phyloP scores from a whole-genome alignment of 2,113 vertebrate species.

The Hiodon alosoides region DNA sequence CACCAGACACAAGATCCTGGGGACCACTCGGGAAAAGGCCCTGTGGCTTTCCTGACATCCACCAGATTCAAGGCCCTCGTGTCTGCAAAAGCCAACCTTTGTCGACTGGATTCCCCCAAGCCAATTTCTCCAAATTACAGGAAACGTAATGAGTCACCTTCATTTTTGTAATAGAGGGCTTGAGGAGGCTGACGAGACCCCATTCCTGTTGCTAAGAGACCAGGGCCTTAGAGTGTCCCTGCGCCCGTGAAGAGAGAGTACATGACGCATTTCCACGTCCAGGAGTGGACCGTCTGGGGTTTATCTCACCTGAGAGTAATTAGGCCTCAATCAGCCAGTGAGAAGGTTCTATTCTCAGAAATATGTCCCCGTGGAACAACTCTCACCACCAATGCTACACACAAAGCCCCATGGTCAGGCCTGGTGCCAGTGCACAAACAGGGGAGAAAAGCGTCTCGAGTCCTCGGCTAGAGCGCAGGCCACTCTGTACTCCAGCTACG shows the following conservation, averaged over 20 bases:
- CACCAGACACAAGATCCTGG: no score
- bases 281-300: not conserved
- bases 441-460: not conserved
- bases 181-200: not conserved
- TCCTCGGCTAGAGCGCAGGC: no score
- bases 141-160: not conserved
- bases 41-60: no score
- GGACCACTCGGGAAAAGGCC: no score
- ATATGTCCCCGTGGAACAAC: not conserved
- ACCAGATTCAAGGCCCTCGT: no score
- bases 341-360: conserved; percentile 9
- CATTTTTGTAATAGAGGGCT: not conserved
- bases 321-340: conserved; percentile 7
- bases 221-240: conserved; percentile 7
- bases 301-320: conserved; percentile 21
- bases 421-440: not conserved
- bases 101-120: no score
- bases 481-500: no score
- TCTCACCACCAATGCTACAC: no score
- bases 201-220: conserved; percentile 15
- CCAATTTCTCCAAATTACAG: not conserved
- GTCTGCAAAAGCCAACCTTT: no score
- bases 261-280: not conserved
- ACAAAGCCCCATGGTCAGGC: not conserved
- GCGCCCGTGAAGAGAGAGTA: not conserved